These are phyloP conservation scores for Prolemur simus DNA, from an alignment of 2,113 vertebrate genomes.

Conservation along the genomic window DNA sequence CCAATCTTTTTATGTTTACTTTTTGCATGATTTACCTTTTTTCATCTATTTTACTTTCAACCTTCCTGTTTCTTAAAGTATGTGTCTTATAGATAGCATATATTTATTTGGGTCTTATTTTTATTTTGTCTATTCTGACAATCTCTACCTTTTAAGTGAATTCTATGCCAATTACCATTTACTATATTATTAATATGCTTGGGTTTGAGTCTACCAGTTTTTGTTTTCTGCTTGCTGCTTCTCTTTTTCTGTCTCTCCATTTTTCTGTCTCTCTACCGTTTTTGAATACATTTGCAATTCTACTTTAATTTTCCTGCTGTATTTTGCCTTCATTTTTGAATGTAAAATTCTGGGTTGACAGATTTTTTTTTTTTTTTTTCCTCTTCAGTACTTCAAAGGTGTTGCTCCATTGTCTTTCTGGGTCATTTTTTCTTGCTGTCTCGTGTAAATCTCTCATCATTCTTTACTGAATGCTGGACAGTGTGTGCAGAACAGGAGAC, in stretches of 20 bases:
- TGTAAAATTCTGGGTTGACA: background rate
- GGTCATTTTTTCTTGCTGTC: background rate
- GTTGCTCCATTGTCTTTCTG: background rate
- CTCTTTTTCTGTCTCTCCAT: background rate
- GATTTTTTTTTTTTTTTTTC: background rate
- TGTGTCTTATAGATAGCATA: background rate
- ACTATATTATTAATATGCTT: background rate
- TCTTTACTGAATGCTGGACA: background rate
- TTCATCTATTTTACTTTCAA: background rate
- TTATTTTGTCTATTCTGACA: background rate
- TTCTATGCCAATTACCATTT: background rate
- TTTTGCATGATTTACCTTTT: background rate
- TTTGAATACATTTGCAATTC: background rate
- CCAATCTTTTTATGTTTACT: background rate
- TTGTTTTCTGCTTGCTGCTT: background rate
- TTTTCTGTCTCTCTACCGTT: background rate
- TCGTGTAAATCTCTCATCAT: background rate
- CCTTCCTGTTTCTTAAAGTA: background rate
- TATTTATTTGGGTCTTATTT: background rate
- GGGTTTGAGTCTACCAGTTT: background rate
- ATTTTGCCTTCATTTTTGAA: background rate
- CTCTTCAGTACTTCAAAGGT: background rate
- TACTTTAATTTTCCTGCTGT: background rate
- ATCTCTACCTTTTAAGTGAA: background rate
- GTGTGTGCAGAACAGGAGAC: background rate